These are phyloP conservation scores for Eristalis tenax DNA, from an alignment of 2,888 invertebrate species.

Conservation along the genomic window DNA sequence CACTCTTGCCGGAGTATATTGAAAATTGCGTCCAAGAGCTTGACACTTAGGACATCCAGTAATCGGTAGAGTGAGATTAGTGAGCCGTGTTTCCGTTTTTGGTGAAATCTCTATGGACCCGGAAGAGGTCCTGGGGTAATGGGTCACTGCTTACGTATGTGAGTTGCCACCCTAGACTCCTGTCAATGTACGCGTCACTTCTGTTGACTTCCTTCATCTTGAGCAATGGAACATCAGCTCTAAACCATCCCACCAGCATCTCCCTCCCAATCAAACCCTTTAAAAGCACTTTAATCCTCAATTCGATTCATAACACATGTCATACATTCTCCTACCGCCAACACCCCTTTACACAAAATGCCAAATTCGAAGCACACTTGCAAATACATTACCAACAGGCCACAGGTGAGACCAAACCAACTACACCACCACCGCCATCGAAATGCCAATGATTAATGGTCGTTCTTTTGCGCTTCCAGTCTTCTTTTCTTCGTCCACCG, in stretches of 20 bases:
- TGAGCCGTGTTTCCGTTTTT: no score
- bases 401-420: constrained; percentile 59
- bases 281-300: background rate
- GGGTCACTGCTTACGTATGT: no score
- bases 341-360: background rate
- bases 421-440: background rate
- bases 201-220: no score
- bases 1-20: no score
- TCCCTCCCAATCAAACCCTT: background rate
- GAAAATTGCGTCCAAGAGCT: no score
- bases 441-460: constrained; percentile 68
- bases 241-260: background rate
- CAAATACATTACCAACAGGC: constrained; percentile 50
- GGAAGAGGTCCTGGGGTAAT: no score
- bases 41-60: no score
- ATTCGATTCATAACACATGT: background rate
- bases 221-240: no score
- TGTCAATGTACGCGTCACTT: no score
- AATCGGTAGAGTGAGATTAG: no score
- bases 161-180: no score
- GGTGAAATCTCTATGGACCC: no score
- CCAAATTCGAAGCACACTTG: background rate
- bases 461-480: constrained; percentile 54
- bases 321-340: background rate
- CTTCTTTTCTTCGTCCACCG: constrained; percentile 34